Percentiles rank a stretch among this genome's conserved stretches.
Evolutionary conservation across 2,888 invertebrate species (phyloP).

Genomic region (Ptychoptera contaminata): DNA sequence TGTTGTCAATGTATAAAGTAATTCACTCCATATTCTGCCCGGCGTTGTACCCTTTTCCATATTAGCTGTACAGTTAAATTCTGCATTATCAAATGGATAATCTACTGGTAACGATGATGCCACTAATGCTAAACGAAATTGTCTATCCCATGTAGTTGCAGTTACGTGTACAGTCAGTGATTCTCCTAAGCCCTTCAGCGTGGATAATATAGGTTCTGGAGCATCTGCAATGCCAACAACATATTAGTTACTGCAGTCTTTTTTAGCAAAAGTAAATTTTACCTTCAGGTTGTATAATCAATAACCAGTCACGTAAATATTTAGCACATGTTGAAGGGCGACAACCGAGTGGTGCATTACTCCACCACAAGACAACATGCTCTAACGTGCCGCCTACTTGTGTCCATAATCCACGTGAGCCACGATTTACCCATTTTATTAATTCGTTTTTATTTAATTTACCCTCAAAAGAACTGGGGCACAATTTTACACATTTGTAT

Average conservation of each 20-base stretch:
- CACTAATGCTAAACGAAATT: constrained; percentile 27
- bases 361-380: constrained; percentile 76
- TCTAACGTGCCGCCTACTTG: constrained; percentile 66
- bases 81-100: constrained; percentile 6
- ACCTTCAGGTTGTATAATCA: constrained; percentile 32
- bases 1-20: constrained; percentile 52
- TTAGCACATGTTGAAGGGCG: constrained; percentile 46
- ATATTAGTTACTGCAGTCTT: not conserved
- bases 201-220: constrained; percentile 51
- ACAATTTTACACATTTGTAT: constrained; percentile 12
- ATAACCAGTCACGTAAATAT: constrained; percentile 43
- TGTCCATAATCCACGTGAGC: constrained; percentile 46
- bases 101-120: constrained; percentile 15
- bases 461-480: constrained; percentile 11
- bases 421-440: constrained; percentile 20
- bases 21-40: constrained; percentile 25
- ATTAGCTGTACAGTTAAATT: constrained; percentile 14
- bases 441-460: constrained; percentile 1
- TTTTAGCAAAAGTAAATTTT: constrained; percentile 4
- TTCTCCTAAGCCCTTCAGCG: constrained; percentile 58
- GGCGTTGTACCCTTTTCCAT: constrained; percentile 19
- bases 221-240: constrained; percentile 33
- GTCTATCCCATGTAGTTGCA: constrained; percentile 67
- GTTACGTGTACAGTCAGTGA: constrained; percentile 63
- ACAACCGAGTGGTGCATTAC: constrained; percentile 51